Base-by-base conservation (phyloP, 2,797 vertebrate species). In the Argya squamiceps region DNA sequence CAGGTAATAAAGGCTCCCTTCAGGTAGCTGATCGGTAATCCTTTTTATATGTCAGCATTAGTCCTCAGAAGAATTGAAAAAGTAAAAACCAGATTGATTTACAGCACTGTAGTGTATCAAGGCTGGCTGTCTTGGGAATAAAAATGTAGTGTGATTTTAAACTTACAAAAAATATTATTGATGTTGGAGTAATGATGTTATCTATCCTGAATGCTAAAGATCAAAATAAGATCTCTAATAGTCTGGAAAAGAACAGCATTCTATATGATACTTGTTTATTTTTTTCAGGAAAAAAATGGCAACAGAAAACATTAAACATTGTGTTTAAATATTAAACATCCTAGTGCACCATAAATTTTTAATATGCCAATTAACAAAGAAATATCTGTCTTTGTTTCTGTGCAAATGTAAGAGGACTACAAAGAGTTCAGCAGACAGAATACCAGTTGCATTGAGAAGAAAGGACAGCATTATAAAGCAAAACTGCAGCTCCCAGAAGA, bases 281-380 rank as follows among this genome's bases (percentile, higher is more conserved):
- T 79, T 81, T 52, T 62, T 18, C 47, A 77, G 88, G 7, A 47
- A 93, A 91, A 70, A 74, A 80, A 46, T 12, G 24, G 17, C 89
- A 91, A 69, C 71, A 93, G 74, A 83, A 93, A 96, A 96, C 64
- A 94, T 73, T 87, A 93, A 97, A 88, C 10, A 32, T 88, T 74
- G 81, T 96, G 89, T 97, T 97, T 97, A 97, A 98, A 98, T 97
- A 97, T 97, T 97, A 96, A 97, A 96, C 76, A 92, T 95, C 84
- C 89, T 97, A 97, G 91, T 95, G 75, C 84, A 29, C 5, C n/a
- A 96, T 97, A 27, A 94, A 97, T 97, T 97, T 98, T 98, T 97
- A 97, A 98, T 97, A 82, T 74, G 27, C 43, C 81, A 95, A 84
- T 94, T 97, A 91, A 92, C 77, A 47, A 95, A 96, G 93, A 96